Conservation (phyloP, 53 echinoderm and acorn worm species). For the Echinarachnius parma region DNA sequence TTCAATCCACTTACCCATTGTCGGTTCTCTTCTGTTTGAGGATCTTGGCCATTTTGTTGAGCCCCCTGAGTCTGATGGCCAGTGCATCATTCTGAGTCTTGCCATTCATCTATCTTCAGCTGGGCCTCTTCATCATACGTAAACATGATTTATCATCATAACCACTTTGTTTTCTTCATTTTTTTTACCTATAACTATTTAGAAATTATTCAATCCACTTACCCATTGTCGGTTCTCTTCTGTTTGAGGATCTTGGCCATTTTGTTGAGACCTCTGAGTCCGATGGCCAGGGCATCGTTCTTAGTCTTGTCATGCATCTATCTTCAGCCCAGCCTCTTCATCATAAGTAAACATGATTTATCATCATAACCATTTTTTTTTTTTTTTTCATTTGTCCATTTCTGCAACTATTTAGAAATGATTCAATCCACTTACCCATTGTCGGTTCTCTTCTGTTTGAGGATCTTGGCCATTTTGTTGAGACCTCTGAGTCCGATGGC, state of each 20-base stretch:
- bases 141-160: too few relatives aligned
- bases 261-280: constrained; percentile 71
- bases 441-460: constrained; percentile 74
- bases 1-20: constrained; percentile 78
- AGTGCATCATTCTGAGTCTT: constrained; percentile 71
- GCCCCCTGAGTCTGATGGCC: constrained; percentile 66
- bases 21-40: constrained; percentile 76
- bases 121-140: constrained; percentile 97
- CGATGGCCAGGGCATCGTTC: constrained; percentile 67
- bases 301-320: constrained; percentile 87
- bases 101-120: constrained; percentile 89
- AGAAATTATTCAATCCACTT: constrained; percentile 35
- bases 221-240: constrained; percentile 86
- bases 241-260: constrained; percentile 89
- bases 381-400: not conserved
- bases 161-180: too few relatives aligned
- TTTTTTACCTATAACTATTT: too few relatives aligned
- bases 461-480: constrained; percentile 78
- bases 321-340: constrained; percentile 87
- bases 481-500: constrained; percentile 73
- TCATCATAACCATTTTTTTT: too few relatives aligned
- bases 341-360: too few relatives aligned
- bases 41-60: constrained; percentile 82
- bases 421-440: constrained; percentile 69
- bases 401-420: not conserved